Percentiles rank a stretch among this genome's conserved stretches.
phyloP scores from a whole-genome alignment of 1,140 invertebrate genomes.

The Philotrypesis tridentata region DNA sequence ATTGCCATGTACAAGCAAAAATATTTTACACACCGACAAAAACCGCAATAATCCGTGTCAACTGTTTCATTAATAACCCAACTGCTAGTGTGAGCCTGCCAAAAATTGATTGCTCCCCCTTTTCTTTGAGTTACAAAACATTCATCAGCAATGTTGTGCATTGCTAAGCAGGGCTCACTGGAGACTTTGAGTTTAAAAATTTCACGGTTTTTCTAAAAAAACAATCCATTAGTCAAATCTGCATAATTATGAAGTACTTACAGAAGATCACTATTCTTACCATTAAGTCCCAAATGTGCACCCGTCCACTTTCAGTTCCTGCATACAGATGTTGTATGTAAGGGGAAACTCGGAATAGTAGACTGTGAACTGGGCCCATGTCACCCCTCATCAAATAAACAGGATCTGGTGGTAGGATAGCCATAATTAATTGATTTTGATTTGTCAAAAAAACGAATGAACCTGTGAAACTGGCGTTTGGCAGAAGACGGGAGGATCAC shows the following conservation, averaged over 20 bases:
- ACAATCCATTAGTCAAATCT: background rate
- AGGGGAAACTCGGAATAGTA: conserved; percentile 77
- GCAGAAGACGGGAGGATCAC: conserved; percentile 63
- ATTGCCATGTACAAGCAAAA: background rate
- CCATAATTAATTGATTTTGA: conserved; percentile 64
- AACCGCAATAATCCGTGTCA: conserved; percentile 77
- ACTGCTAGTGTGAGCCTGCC: conserved; percentile 76
- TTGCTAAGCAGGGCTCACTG: conserved; percentile 75
- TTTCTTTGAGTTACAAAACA: conserved; percentile 81
- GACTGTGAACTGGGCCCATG: conserved; percentile 79
- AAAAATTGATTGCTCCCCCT: conserved; percentile 79
- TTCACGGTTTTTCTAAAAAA: conserved; percentile 77
- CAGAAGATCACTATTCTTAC: conserved; percentile 67
- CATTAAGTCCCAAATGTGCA: conserved; percentile 83
- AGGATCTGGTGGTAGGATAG: conserved; percentile 78
- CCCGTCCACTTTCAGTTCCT: conserved; percentile 79
- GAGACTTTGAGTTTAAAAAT: conserved; percentile 76
- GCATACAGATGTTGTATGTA: conserved; percentile 78
- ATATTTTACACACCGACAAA: conserved; percentile 72
- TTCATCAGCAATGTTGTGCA: conserved; percentile 75
- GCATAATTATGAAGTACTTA: background rate
- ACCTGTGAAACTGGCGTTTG: conserved; percentile 26
- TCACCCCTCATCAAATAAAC: conserved; percentile 79
- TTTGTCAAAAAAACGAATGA: background rate
- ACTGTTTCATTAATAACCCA: conserved; percentile 76